Base-by-base conservation (phyloP, 2,113 vertebrate species). In the Macaca nemestrina region DNA sequence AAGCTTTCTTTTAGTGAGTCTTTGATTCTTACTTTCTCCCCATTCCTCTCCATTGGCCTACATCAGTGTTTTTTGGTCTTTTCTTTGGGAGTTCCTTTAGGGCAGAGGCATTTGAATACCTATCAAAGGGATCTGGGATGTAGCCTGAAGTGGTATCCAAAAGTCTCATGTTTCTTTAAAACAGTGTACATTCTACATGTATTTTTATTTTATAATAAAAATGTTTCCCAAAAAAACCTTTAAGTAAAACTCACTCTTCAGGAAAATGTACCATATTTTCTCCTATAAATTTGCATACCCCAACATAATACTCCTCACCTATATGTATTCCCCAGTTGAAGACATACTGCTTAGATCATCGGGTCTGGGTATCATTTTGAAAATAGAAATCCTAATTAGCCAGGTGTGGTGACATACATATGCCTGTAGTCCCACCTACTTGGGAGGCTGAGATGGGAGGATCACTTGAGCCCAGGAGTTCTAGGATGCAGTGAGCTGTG, bases 301-400 rank as follows among this genome's bases (percentile, higher is more conserved):
- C 79, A 45, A 59, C 6, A 73, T 70, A 82, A 17, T 93, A 38
- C 32, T 92, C 16, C 12, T 40, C 73, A 68, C 61, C 45, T 89
- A 7, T 92, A 14, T 92, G 45, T 87, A 88, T 97, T 95, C 25
- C 59, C 50, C 57, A 89, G 13, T 87, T 76, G 92, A 92, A 87
- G 52, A 81, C 25, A 75, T 94, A 48, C 25, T 80, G 59, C 40
- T 85, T 92, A 89, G 59, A 67, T 85, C 64, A 85, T 18, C 30
- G 78, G 45, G 20, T 72, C 45, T 83, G 57, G 20, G 13, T 92
- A 38, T 83, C 43, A 80, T 79, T 90, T 92, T 94, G 50, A 92
- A 95, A 90, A 68, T 81, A 83, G 80, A 94, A 48, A n/a, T 93
- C 14, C 2, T 93, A 13, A 30, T 64, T 30, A 64, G 61, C 61